Conservation (phyloP, 2,113 vertebrate species). For the Jacana jacana region DNA sequence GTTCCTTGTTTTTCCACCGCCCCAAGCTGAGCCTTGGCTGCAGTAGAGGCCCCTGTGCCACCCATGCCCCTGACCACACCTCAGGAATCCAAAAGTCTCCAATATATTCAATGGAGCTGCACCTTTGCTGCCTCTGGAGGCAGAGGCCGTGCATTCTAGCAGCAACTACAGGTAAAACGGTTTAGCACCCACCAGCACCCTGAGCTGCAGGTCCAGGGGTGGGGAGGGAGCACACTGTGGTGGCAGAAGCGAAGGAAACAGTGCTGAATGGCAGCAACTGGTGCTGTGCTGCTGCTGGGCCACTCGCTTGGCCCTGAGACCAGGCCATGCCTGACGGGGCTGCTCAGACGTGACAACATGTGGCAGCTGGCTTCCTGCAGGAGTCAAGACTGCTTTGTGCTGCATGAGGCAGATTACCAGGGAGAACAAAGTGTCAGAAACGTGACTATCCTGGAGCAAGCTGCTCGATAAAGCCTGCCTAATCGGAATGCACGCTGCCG, state of each 20-base stretch:
- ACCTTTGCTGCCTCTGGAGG: fast-evolving
- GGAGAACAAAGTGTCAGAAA: neutral
- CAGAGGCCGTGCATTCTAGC: fast-evolving
- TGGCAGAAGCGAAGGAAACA: fast-evolving
- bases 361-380: neutral
- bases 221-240: fast-evolving
- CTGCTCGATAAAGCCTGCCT: neutral
- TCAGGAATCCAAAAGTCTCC: neutral
- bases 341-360: neutral
- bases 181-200: fast-evolving
- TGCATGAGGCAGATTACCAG: fast-evolving
- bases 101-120: fast-evolving
- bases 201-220: neutral
- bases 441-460: neutral
- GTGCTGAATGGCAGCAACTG: fast-evolving
- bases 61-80: fast-evolving
- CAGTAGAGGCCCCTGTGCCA: neutral
- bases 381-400: neutral
- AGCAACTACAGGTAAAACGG: neutral
- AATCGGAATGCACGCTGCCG: fast-evolving
- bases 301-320: fast-evolving
- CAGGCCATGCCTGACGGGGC: neutral
- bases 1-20: too few species aligned
- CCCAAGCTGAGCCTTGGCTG: fast-evolving
- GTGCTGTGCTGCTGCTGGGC: neutral